Percentiles rank a stretch among this genome's conserved stretches.
Evolutionary conservation across 1,140 invertebrate species (phyloP).

Genomic region (Drosophila seguyi): DNA sequence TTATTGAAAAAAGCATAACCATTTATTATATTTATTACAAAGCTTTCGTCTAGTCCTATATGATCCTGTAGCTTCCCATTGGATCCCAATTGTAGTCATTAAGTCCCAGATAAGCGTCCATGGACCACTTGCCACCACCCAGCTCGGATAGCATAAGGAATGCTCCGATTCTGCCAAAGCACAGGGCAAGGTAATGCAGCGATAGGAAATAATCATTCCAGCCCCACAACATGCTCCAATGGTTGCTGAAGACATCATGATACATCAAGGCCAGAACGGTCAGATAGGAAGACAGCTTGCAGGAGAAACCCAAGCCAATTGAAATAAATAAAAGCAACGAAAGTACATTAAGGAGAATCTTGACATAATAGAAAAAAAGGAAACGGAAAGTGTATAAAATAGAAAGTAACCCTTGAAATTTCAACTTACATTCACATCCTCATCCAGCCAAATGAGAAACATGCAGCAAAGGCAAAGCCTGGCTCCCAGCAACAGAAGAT

Average conservation of each 20-base stretch:
- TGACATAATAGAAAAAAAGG: background rate
- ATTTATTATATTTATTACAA: background rate
- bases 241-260: slow-evolving; percentile 10
- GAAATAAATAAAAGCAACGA: background rate
- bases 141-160: slow-evolving; percentile 43
- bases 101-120: slow-evolving; percentile 28
- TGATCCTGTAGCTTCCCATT: slow-evolving; percentile 14
- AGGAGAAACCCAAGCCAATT: slow-evolving; percentile 25
- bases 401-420: background rate
- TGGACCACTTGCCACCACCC: slow-evolving; percentile 55
- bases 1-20: background rate
- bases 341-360: background rate
- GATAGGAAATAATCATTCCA: slow-evolving; percentile 52
- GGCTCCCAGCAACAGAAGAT: slow-evolving; percentile 16
- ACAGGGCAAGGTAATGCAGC: slow-evolving; percentile 20
- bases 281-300: slow-evolving; percentile 13
- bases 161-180: slow-evolving; percentile 37
- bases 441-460: slow-evolving; percentile 31
- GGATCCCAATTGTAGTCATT: background rate
- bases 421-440: slow-evolving; percentile 6
- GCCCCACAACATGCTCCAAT: slow-evolving; percentile 25
- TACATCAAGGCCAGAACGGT: slow-evolving; percentile 11
- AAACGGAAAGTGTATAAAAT: no score
- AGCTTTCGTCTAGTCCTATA: slow-evolving; percentile 9
- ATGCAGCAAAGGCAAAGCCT: slow-evolving; percentile 33